Conservation (phyloP, 1,140 invertebrate species). For the Temnothorax curvispinosus region DNA sequence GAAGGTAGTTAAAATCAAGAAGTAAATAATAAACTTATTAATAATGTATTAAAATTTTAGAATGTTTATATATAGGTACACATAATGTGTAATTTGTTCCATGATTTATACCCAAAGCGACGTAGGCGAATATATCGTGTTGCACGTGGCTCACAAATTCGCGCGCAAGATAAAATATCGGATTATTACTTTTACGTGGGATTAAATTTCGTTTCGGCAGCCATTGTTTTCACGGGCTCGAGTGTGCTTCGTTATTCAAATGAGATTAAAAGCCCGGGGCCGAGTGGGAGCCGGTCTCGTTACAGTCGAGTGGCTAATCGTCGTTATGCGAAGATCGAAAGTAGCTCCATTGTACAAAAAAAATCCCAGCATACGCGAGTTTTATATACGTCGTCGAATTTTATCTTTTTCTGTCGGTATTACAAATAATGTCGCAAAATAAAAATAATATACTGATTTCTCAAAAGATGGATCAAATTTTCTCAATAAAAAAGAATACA, state of each 20-base stretch:
- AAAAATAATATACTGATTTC: background rate
- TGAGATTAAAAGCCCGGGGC: conserved; percentile 59
- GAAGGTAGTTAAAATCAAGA: background rate
- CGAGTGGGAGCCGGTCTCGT: conserved; percentile 57
- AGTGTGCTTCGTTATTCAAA: conserved; percentile 63
- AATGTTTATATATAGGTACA: background rate
- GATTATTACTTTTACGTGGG: conserved; percentile 60
- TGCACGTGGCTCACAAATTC: conserved; percentile 34
- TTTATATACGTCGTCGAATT: conserved; percentile 30
- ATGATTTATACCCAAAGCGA: conserved; percentile 9
- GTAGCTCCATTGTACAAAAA: conserved; percentile 53
- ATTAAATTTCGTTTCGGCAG: conserved; percentile 55
- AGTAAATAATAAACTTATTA: background rate
- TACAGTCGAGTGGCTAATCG: conserved; percentile 63
- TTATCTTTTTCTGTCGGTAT: conserved; percentile 20
- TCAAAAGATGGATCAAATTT: background rate
- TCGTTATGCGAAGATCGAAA: conserved; percentile 61
- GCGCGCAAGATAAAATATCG: conserved; percentile 58
- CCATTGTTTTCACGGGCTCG: conserved; percentile 61
- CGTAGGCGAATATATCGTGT: conserved; percentile 19
- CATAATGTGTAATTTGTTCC: conserved; percentile 14
- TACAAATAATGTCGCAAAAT: conserved; percentile 32
- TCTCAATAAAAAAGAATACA: background rate
- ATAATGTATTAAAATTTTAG: background rate
- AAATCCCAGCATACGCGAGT: conserved; percentile 17